Evolutionary conservation across 2,113 vertebrate species (phyloP).

Genomic region (Eulemur rufifrons): DNA sequence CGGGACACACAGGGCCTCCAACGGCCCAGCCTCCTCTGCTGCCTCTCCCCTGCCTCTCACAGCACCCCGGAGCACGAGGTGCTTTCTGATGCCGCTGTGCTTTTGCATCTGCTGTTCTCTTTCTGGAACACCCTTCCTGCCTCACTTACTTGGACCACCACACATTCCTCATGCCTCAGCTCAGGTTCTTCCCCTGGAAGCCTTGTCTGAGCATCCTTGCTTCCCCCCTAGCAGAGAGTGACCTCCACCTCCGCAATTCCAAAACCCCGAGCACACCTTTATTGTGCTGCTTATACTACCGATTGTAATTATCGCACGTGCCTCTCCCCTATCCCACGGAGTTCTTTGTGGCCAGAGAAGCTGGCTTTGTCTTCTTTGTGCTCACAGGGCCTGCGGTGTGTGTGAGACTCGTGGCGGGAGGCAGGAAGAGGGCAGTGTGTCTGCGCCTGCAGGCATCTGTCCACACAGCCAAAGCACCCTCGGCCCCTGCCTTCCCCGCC

Average conservation of each 20-base stretch:
- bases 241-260: not conserved
- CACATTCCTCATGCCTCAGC: too few relatives aligned
- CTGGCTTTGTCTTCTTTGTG: not conserved
- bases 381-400: too few relatives aligned
- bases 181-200: not conserved
- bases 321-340: too few relatives aligned
- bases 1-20: not conserved
- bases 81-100: not conserved
- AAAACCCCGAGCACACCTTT: not conserved
- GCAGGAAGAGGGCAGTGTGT: not conserved
- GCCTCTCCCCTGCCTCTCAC: not conserved
- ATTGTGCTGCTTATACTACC: accelerated
- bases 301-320: not conserved
- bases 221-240: not conserved
- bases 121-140: not conserved
- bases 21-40: not conserved
- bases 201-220: not conserved
- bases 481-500: not conserved
- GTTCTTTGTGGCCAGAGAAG: not conserved
- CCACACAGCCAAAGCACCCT: not conserved
- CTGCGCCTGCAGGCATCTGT: not conserved
- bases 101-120: not conserved
- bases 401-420: accelerated
- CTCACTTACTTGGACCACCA: not conserved
- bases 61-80: too few relatives aligned